phyloP scores from a whole-genome alignment of 2,797 vertebrate genomes.

The Sebastes taczanowskii region DNA sequence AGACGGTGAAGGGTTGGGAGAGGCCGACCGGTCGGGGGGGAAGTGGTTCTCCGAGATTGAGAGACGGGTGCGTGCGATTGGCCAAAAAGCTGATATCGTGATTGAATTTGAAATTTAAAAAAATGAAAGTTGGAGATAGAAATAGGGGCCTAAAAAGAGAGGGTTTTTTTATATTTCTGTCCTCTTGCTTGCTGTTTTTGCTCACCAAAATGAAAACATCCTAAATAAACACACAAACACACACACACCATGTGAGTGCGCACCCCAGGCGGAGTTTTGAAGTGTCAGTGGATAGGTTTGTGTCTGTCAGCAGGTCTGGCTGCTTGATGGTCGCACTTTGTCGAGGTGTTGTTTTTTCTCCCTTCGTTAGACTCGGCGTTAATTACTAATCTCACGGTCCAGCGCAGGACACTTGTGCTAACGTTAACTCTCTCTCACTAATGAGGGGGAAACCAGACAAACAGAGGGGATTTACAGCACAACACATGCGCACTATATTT shows the following conservation, averaged over 20 bases:
- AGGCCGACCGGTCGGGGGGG: conserved; percentile 30
- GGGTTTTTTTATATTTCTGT: background rate
- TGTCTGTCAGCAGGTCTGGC: conserved; percentile 80
- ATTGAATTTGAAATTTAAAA: conserved; percentile 27
- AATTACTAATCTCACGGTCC: conserved; percentile 87
- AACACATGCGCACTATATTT: conserved; percentile 50
- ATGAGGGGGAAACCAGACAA: conserved; percentile 85
- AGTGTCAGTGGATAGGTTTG: conserved; percentile 72
- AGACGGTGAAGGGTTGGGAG: conserved; percentile 43
- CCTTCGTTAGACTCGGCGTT: conserved; percentile 83
- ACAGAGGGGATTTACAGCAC: conserved; percentile 82
- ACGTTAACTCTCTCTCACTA: conserved; percentile 81
- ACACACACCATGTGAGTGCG: background rate
- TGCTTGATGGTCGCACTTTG: conserved; percentile 81
- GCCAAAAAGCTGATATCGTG: conserved; percentile 19
- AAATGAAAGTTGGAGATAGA: conserved; percentile 4
- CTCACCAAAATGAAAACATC: conserved; percentile 3
- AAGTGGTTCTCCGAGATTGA: conserved; percentile 11
- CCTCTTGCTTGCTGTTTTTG: background rate
- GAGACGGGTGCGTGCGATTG: conserved; percentile 14
- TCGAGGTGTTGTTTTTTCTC: conserved; percentile 84
- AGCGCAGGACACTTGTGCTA: conserved; percentile 80
- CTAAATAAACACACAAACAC: background rate
- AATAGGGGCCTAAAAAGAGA: background rate
- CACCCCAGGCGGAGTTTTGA: conserved; percentile 43